Evolutionary conservation across 2,888 invertebrate species (phyloP).

Genomic region (Noctua comes): DNA sequence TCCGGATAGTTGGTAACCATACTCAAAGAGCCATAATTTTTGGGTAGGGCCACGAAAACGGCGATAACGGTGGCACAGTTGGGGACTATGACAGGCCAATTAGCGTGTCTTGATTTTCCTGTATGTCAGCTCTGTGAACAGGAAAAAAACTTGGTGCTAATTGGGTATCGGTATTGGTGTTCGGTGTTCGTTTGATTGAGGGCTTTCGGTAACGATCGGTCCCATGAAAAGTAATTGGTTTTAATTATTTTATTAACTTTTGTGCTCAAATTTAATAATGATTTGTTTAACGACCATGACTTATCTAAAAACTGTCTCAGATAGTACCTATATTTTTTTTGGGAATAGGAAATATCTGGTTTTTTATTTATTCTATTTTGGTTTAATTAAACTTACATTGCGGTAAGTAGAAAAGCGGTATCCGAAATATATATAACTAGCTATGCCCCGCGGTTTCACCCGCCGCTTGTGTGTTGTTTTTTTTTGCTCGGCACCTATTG

Average conservation of each 20-base stretch:
- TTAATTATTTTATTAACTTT: background rate
- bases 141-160: conserved; percentile 32
- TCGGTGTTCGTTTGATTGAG: conserved; percentile 22
- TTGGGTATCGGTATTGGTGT: conserved; percentile 33
- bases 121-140: conserved; percentile 13
- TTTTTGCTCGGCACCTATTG: too few relatives aligned
- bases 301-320: background rate
- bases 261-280: background rate
- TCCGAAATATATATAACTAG: background rate
- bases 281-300: background rate
- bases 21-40: conserved; percentile 48
- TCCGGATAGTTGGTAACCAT: conserved; percentile 6
- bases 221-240: background rate
- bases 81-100: conserved; percentile 52
- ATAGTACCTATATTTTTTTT: background rate
- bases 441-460: too few relatives aligned
- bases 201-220: conserved; percentile 8
- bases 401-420: background rate
- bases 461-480: too few relatives aligned
- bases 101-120: conserved; percentile 45
- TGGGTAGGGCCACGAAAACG: conserved; percentile 40
- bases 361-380: background rate
- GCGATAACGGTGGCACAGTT: conserved; percentile 37
- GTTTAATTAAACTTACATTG: background rate
- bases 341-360: background rate